A percentile compares a stretch with the other conserved stretches of the same genome.
phyloP scores from a whole-genome alignment of 2,113 vertebrate species.

The Fregetta grallaria region DNA sequence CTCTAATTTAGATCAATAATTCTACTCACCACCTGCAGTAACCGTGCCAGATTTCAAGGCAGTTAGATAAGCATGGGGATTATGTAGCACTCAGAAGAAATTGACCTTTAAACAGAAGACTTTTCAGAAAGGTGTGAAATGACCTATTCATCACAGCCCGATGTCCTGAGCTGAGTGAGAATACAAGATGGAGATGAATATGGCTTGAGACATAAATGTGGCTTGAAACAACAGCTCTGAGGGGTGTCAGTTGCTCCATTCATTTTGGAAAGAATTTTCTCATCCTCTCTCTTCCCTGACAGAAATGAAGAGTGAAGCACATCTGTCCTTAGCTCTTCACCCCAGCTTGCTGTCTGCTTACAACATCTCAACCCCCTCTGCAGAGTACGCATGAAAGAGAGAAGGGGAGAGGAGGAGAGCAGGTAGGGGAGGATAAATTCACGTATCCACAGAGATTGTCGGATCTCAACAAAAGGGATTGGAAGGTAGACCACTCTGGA shows the following conservation, averaged over 20 bases:
- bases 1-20: neutral
- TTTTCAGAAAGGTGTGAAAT: conserved; percentile 25
- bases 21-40: neutral
- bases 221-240: neutral
- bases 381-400: neutral
- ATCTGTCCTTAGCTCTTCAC: neutral
- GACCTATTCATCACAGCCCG: neutral
- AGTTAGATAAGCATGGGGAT: conserved; percentile 5
- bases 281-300: neutral
- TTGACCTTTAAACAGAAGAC: neutral
- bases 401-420: neutral
- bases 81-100: neutral
- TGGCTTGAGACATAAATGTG: neutral
- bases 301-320: neutral
- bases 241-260: neutral
- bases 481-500: neutral
- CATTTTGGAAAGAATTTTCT: neutral
- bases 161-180: neutral
- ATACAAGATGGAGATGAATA: neutral
- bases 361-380: neutral
- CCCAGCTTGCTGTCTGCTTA: neutral
- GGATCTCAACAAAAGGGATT: neutral
- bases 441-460: neutral
- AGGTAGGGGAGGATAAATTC: neutral
- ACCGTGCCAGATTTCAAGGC: neutral